Conservation (phyloP, 2,888 invertebrate genomes). For the Nowickia ferox region DNA sequence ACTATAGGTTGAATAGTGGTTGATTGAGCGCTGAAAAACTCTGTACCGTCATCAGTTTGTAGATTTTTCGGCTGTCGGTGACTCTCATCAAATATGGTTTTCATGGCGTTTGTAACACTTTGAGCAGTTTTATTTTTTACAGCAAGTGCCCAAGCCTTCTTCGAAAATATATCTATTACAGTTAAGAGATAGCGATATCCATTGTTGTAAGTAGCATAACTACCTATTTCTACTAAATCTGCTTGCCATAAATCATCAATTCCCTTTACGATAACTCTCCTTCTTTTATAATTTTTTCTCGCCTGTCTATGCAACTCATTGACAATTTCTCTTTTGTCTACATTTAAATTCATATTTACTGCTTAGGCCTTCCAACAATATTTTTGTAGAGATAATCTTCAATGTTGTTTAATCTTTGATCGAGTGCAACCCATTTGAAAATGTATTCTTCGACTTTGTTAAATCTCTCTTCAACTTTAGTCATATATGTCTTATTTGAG, state of each 20-base stretch:
- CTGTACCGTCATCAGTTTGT: slow-evolving; percentile 71
- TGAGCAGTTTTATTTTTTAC: slow-evolving; percentile 54
- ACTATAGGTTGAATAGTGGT: too few relatives aligned
- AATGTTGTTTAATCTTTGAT: background rate
- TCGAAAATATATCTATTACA: slow-evolving; percentile 40
- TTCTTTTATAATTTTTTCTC: slow-evolving; percentile 58
- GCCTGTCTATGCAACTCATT: slow-evolving; percentile 60
- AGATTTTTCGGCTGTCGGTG: slow-evolving; percentile 73
- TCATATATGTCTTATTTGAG: too few relatives aligned
- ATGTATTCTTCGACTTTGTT: too few relatives aligned
- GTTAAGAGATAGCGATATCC: background rate
- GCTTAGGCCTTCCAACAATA: background rate
- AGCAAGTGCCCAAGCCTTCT: slow-evolving; percentile 70
- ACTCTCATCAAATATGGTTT: slow-evolving; percentile 76
- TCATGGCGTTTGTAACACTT: slow-evolving; percentile 36
- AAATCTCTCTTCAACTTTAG: too few relatives aligned
- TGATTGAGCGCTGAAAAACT: slow-evolving; percentile 19
- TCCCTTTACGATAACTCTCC: background rate
- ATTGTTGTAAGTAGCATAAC: background rate
- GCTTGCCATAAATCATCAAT: background rate
- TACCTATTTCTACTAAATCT: background rate
- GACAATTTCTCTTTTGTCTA: slow-evolving; percentile 48
- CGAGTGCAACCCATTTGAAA: too few relatives aligned
- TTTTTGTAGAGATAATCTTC: slow-evolving; percentile 20
- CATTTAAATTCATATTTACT: background rate